Evolutionary conservation across 2,888 invertebrate species (phyloP), one percentile per base, ranked within the genome.

Genomic region (Ochlodes sylvanus): DNA sequence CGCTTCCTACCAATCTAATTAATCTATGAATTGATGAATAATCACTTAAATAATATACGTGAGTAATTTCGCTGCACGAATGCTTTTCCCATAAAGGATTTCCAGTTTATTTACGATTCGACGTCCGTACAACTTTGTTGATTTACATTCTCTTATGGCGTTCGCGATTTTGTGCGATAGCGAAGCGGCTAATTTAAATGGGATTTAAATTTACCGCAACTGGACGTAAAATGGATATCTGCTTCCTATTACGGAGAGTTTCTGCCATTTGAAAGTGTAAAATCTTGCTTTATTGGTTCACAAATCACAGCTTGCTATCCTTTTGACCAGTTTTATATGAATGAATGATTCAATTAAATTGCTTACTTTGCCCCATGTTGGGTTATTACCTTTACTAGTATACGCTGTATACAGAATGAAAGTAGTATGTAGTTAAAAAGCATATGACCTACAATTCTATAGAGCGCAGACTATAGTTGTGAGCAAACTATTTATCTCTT

Each of bases 121-220:
- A 66, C 58, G 52, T 66, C 52, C 58, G 63, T 56, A 44, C 61
- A 38, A 42, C 14, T 64, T 47, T 32, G 41, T 41, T 58, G 63
- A 63, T 67, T 64, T 56, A 69, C 69, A 67, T 68, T 60, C 55
- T 38, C 52, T 70, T 67, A 67, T 70, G 68, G 70, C 60, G 58
- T 67, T 52, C 15, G 63, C 55, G 66, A 66, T 66, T 52, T 41
- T 60, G 42, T 17, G 7, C 52, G 66, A 66, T 66, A 54, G 60
- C 44, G n/a, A 19, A 14, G 54, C 32, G 7, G 19, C 10, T 54
- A 52, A 66, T 66, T 60, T 44, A 55, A 60, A 34, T 67, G 15
- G 60, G 32, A 32, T 67, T 54, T 19, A 34, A 34, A 61, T 66
- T 41, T 58, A 41, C 64, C 42, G 54, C n/a, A n/a, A 19, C 19